Conservation (phyloP, 2,113 vertebrate genomes). For the Corvus hawaiiensis region DNA sequence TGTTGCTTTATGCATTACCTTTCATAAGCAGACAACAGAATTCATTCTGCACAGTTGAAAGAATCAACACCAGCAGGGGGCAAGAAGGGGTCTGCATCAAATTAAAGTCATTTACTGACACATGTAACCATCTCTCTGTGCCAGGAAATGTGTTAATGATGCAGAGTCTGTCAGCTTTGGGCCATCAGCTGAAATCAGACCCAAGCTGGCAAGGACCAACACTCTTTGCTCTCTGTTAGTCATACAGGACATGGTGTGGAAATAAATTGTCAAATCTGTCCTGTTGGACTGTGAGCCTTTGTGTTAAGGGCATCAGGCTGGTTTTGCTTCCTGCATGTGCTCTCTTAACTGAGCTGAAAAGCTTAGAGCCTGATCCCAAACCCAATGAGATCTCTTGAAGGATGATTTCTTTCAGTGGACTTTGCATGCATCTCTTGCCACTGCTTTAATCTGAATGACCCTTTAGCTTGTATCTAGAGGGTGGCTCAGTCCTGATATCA, state of each 20-base stretch:
- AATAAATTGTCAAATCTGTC: background rate
- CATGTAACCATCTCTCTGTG: background rate
- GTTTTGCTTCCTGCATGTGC: rapidly evolving
- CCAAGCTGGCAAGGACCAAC: background rate
- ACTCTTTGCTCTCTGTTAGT: background rate
- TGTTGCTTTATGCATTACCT: background rate
- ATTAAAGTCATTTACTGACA: background rate
- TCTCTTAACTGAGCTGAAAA: background rate
- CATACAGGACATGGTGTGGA: background rate
- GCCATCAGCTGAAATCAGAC: background rate
- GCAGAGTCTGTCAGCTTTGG: background rate
- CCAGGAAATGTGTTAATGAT: background rate
- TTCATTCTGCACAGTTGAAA: background rate
- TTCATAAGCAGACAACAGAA: background rate
- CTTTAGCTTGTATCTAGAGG: background rate
- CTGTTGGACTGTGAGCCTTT: background rate
- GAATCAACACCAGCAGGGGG: background rate
- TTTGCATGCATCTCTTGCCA: background rate
- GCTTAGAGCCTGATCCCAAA: background rate
- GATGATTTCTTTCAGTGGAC: background rate
- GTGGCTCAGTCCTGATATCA: background rate
- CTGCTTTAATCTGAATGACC: background rate
- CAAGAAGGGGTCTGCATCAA: background rate
- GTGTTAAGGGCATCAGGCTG: background rate
- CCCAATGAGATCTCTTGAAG: background rate